Conservation (phyloP, 2,797 vertebrate genomes). For the Philypnodon macrostomus region DNA sequence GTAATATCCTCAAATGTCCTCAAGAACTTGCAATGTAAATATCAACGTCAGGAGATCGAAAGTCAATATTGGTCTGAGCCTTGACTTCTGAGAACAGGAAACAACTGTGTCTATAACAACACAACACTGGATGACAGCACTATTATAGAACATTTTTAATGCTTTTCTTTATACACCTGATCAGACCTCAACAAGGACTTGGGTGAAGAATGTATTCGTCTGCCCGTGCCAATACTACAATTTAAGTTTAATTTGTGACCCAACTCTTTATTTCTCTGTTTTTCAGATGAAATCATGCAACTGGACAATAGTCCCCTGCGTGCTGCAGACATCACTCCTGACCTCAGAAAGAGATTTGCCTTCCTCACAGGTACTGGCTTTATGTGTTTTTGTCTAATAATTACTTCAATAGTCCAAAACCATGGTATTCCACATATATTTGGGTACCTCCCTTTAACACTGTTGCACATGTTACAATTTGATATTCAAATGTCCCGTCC, state of each 20-base stretch:
- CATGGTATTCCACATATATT: constrained; percentile 3
- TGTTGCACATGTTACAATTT: constrained; percentile 33
- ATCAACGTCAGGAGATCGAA: constrained; percentile 17
- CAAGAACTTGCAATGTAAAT: constrained; percentile 15
- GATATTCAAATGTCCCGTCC: constrained; percentile 48
- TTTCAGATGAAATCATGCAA: constrained; percentile 97
- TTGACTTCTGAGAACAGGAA: no score
- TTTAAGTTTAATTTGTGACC: no score
- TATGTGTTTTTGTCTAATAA: not conserved
- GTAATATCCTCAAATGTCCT: constrained; percentile 3
- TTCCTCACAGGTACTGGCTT: constrained; percentile 85
- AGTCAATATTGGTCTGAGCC: constrained; percentile 26
- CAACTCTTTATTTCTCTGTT: constrained; percentile 15
- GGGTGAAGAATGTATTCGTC: no score
- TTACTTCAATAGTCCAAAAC: not conserved
- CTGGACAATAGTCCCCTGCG: constrained; percentile 86
- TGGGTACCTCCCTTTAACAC: constrained; percentile 9
- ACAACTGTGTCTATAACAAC: not conserved
- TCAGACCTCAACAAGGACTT: no score
- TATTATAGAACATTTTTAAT: no score
- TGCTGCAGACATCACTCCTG: constrained; percentile 89
- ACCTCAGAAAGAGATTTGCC: constrained; percentile 91
- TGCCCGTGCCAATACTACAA: no score
- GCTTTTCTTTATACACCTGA: not conserved
- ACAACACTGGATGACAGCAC: no score